A percentile compares a stretch with the other conserved stretches of the same genome.
These are phyloP conservation scores for Mactromeris polynyma DNA, from an alignment of 2,888 invertebrate genomes.

Conservation along the genomic window DNA sequence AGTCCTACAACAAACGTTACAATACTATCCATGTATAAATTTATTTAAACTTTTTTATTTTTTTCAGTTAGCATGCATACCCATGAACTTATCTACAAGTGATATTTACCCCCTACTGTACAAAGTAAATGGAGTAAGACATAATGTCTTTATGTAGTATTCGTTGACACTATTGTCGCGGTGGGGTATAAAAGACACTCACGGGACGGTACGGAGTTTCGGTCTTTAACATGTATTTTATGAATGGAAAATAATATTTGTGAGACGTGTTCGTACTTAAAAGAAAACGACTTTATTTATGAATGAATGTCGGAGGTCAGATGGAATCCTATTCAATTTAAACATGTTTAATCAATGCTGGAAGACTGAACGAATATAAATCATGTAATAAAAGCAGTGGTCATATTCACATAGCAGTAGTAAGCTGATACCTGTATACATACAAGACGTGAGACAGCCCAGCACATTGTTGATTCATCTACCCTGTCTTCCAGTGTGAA, in stretches of 20 bases:
- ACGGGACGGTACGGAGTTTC: not conserved
- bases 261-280: not conserved
- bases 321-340: not conserved
- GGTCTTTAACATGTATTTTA: not conserved
- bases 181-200: not conserved
- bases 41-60: too few species aligned
- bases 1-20: too few species aligned
- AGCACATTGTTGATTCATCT: too few species aligned
- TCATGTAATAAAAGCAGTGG: not conserved
- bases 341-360: not conserved
- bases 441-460: not conserved
- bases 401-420: not conserved
- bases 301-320: not conserved
- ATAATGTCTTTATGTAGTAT: not conserved
- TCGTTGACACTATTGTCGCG: constrained; percentile 6
- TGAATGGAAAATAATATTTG: not conserved
- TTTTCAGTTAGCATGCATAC: not conserved
- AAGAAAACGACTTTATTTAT: constrained; percentile 8
- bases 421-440: not conserved
- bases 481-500: too few species aligned
- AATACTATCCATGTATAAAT: too few species aligned
- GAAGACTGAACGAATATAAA: not conserved
- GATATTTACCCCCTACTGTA: not conserved
- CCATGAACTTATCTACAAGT: not conserved
- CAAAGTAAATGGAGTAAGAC: not conserved